Evolutionary conservation across 1,140 invertebrate genomes (phyloP), one percentile per base, ranked within the genome.

Genomic region (Drosophila kanapiae): DNA sequence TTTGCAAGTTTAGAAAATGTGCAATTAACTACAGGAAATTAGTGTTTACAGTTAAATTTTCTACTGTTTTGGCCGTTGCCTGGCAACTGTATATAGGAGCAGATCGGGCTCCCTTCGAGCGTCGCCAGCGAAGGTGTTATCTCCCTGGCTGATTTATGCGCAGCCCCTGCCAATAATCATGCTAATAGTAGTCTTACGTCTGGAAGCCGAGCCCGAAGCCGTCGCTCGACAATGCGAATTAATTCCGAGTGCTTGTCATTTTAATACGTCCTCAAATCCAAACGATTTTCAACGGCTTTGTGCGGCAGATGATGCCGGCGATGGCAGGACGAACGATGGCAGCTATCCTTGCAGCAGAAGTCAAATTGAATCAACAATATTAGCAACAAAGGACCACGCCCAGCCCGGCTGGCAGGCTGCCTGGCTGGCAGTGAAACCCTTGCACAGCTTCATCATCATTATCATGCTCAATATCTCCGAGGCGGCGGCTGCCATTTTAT

Each of bases 21-120:
- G 87, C 87, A 91, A 91, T 91, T 91, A 91, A 84, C 75, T 79
- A 69, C 87, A 82, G 87, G 80, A 91, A 91, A 91, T 86, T 67
- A 83, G 80, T 84, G 83, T 71, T 87, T 75, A 82, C 71, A 71
- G 58, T 54, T 77, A 60, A 53, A 70, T 79, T 69, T 75, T 79
- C 6, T 51, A 27, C 37, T 62, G 18, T 60, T 70, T 45, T 76
- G 42, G 18, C 27, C 33, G 40, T 45, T 42, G 8, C 43, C 47
- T 23, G 49, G 38, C 18, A 27, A 35, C 49, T 9, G 10, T 7
- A 31, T 31, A 18, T 9, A 29, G 23, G 4, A 42, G 18, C 16
- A 23, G 23, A 27, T 40, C n/a, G 8, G 31, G 27, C 23, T 18
- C n/a, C 23, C 23, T 27, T 23, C 7, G n/a, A 63, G 13, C 11